Evolutionary conservation across 2,888 invertebrate species (phyloP), one percentile per base, ranked within the genome.

Genomic region (Drosophila testacea): DNA sequence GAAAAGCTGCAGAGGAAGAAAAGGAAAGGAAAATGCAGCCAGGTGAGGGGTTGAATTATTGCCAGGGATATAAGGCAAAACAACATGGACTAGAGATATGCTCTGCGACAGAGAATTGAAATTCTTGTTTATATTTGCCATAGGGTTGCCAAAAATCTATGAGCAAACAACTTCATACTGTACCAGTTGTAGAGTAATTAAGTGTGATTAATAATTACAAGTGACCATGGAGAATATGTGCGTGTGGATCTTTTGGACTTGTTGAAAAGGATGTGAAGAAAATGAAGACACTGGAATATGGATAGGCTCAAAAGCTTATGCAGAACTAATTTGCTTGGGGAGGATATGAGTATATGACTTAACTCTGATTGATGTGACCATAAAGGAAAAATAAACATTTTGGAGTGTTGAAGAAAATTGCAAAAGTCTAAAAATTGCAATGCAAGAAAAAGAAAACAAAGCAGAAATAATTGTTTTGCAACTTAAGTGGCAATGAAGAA

Each of bases 31-130:
- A 28, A 11, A 6, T 2, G 5, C 11, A 34, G 22, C 6, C 34
- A 48, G 51, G 60, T 38, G 27, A 16, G 16, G 41, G 11, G 56
- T 41, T 42, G 59, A 64, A 32, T 51, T 73, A 64, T 50, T 28
- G 48, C 57, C 32, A 9, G 22, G 41, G 44, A 77, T 66, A 32
- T 41, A 39, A 11, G 47, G 30, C 47, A 36, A 30, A 59, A 55
- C 28, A 71, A 62, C 68, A 64, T 68, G 54, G 42, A 69, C 57
- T 68, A 16, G 30, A 28, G 13, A 27, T 59, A 59, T 64, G 39
- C 62, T n/a, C 60, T 64, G 68, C 68, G 22, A 16, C 44, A 13
- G 30, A 11, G 9, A n/a, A 46, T 34, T 62, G 6, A 52, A 42
- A 36, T 39, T 47, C 16, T 42, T 47, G 34, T 48, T 54, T 16